Percentiles rank a stretch among this genome's conserved stretches.
phyloP scores from a whole-genome alignment of 2,888 invertebrate genomes.

The Boloria selene region DNA sequence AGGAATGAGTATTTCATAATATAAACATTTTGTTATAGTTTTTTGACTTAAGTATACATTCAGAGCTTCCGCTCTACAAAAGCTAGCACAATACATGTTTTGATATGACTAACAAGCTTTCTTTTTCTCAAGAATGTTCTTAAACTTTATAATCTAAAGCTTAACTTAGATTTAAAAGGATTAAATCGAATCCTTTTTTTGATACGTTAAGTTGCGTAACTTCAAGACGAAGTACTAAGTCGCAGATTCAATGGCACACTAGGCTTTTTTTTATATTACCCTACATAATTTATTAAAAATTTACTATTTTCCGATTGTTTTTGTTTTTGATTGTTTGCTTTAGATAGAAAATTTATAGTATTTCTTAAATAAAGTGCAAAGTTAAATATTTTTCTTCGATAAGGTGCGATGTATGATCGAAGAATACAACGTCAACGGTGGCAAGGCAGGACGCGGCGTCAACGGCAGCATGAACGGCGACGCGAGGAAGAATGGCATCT shows the following conservation, averaged over 20 bases:
- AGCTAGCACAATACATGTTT: slow-evolving; percentile 7
- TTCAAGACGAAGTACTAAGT: too few relatives aligned
- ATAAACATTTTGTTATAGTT: slow-evolving; percentile 1
- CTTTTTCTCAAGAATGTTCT: too few relatives aligned
- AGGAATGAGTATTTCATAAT: neutral
- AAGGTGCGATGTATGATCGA: slow-evolving; percentile 93
- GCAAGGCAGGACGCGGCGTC: slow-evolving; percentile 67
- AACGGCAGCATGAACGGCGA: slow-evolving; percentile 82
- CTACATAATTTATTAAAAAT: too few relatives aligned
- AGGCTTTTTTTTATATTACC: too few relatives aligned
- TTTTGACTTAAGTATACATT: neutral
- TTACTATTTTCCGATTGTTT: too few relatives aligned
- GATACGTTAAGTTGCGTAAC: too few relatives aligned
- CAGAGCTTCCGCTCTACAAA: slow-evolving; percentile 7
- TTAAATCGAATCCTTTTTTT: too few relatives aligned
- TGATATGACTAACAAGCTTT: neutral
- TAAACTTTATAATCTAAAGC: too few relatives aligned
- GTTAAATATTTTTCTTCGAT: neutral
- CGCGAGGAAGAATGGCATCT: slow-evolving; percentile 89
- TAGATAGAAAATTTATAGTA: too few relatives aligned
- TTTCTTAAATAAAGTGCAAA: neutral
- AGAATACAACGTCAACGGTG: slow-evolving; percentile 84
- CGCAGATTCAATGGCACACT: too few relatives aligned
- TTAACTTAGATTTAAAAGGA: too few relatives aligned
- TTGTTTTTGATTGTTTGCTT: too few relatives aligned